phyloP scores from a whole-genome alignment of 1,140 invertebrate species.

The Armadillidium nasatum region DNA sequence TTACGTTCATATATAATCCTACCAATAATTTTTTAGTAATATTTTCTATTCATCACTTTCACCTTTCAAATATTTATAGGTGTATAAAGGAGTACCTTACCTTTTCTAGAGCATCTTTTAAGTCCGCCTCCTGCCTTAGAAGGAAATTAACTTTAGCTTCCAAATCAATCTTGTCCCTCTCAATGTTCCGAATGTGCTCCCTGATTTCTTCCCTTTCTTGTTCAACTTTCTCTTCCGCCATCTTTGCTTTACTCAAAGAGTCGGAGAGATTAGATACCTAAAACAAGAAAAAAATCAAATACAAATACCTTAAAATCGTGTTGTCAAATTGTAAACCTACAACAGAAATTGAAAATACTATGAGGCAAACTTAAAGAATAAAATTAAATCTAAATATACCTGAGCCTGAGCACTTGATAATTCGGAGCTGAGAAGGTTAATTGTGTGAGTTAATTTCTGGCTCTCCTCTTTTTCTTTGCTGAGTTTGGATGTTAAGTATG shows the following conservation, averaged over 20 bases:
- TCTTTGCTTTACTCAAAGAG: constrained; percentile 38
- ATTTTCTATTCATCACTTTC: no score
- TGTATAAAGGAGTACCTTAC: constrained; percentile 11
- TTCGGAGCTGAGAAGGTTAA: constrained; percentile 39
- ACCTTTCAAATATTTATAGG: no score
- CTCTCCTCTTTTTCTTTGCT: constrained; percentile 38
- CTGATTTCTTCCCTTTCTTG: constrained; percentile 38
- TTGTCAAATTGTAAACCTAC: no score
- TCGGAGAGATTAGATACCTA: constrained; percentile 41
- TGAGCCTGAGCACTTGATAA: constrained; percentile 40
- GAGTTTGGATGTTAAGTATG: constrained; percentile 35
- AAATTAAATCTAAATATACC: constrained; percentile 17
- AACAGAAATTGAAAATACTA: no score
- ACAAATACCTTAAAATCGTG: no score
- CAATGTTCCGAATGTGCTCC: constrained; percentile 39
- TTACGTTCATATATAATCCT: no score
- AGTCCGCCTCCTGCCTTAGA: constrained; percentile 39
- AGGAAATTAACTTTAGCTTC: constrained; percentile 39
- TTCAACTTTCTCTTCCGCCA: constrained; percentile 41
- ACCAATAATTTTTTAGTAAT: no score
- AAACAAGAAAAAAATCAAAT: neutral
- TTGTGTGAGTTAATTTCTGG: constrained; percentile 38
- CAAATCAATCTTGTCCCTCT: constrained; percentile 35
- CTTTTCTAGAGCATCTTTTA: constrained; percentile 41
- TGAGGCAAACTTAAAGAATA: no score